A percentile compares a stretch with the other conserved stretches of the same genome.
Evolutionary conservation across 2,888 invertebrate genomes (phyloP).

Genomic region (Temnothorax rugatulus): DNA sequence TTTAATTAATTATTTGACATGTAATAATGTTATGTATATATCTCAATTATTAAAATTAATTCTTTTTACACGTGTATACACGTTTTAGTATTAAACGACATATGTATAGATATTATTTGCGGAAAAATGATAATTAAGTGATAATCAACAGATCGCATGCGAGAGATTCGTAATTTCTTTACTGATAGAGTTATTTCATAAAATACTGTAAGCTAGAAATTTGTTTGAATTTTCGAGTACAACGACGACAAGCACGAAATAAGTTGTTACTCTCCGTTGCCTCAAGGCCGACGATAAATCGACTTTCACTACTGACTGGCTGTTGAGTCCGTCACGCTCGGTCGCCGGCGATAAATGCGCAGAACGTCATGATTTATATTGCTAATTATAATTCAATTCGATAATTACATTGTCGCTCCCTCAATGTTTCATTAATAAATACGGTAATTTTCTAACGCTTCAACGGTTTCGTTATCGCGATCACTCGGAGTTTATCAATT

Average conservation of each 20-base stretch:
- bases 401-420: constrained; percentile 41
- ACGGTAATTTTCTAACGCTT: constrained; percentile 15
- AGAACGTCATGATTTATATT: constrained; percentile 44
- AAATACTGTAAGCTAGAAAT: not conserved
- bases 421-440: constrained; percentile 17
- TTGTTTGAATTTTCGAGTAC: not conserved
- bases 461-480: constrained; percentile 12
- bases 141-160: not conserved
- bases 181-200: not conserved
- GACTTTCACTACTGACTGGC: constrained; percentile 49
- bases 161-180: not conserved
- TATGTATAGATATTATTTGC: not conserved
- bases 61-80: not conserved
- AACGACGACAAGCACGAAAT: not conserved
- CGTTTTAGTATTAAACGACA: not conserved
- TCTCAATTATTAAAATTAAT: constrained; percentile 7
- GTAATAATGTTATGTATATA: too few species aligned
- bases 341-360: constrained; percentile 22
- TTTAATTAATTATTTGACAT: constrained; percentile 3
- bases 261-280: constrained; percentile 22
- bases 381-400: constrained; percentile 27
- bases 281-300: constrained; percentile 53
- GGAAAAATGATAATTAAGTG: constrained; percentile 4
- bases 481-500: constrained; percentile 19
- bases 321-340: constrained; percentile 38